Evolutionary conservation across 2,113 vertebrate species (phyloP).

Genomic region (Pungitius pungitius): DNA sequence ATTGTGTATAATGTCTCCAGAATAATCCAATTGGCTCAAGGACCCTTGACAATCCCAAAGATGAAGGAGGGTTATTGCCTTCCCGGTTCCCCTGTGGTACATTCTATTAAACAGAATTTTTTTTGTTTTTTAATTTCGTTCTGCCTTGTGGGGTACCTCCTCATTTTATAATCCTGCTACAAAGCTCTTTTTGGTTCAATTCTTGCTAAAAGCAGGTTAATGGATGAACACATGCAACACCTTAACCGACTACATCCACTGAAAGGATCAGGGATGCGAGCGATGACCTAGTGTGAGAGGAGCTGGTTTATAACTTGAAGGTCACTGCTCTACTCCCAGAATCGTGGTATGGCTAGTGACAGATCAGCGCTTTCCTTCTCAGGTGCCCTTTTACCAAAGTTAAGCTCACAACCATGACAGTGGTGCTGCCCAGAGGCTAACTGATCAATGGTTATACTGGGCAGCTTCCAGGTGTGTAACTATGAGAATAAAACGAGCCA

Average conservation of each 20-base stretch:
- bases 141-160: neutral
- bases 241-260: neutral
- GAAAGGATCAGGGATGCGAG: neutral
- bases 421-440: too few relatives aligned
- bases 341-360: neutral
- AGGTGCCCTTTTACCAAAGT: neutral
- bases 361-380: neutral
- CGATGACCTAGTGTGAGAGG: neutral
- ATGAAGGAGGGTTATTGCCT: conserved; percentile 63
- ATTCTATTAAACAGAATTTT: neutral
- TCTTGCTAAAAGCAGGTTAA: neutral
- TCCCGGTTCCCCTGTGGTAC: conserved; percentile 13
- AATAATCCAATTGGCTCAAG: conserved; percentile 72
- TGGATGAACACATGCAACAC: neutral
- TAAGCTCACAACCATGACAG: neutral
- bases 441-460: neutral
- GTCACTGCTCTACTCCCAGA: neutral
- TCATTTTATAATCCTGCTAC: neutral
- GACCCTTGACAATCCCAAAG: conserved; percentile 63
- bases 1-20: conserved; percentile 53
- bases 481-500: conserved; percentile 8
- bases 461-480: conserved; percentile 9
- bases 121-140: too few relatives aligned
- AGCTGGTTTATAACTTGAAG: neutral
- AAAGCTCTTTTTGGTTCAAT: neutral